Evolutionary conservation across 2,797 vertebrate species (phyloP), one percentile per base, ranked within the genome.

Genomic region (Sitta carolinensis): DNA sequence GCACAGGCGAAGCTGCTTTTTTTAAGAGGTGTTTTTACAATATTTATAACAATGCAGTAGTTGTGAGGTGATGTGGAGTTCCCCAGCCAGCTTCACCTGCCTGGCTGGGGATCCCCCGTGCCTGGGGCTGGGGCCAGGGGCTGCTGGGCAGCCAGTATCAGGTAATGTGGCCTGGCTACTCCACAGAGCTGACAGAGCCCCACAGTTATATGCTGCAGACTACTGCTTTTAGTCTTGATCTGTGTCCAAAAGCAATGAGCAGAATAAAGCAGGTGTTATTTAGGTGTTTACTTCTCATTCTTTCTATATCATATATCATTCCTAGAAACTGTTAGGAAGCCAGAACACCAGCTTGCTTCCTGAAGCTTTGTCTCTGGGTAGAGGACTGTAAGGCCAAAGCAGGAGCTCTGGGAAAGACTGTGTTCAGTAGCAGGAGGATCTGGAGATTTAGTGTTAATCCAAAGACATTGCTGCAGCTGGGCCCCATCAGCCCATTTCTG

Each of bases 21-120:
- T 63, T 25, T 0, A 4, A 26, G 48, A 74, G 27, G 6, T 4
- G 2, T 1, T 40, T n/a, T 23, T 8, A 36, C 18, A 21, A 21
- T 45, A 45, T 21, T 45, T 21, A 21, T 10, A 21, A 38, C 40
- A 45, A 4, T 5, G 0, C 7, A 45, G 38, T 18, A 29, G 48
- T 15, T 5, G 29, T 0, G 3, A 67, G 81, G 2, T 25, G 58
- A 8, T 0, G 0, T 0, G 0, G 40, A 32, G 9, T 9, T 30
- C 12, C 47, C 18, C 54, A 5, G 47, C 13, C 5, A 3, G 54
- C 52, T 55, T n/a, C 38, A 4, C 16, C 63, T 55, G 67, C 80
- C 59, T 64, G 51, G 16, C 43, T n/a, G 55, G 63, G 30, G 32
- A 19, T 75, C 62, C n/a, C 19, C 38, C 0, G 1, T 43, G 70